Evolutionary conservation across 2,888 invertebrate genomes (phyloP).

Genomic region (Drosophila demipolita): DNA sequence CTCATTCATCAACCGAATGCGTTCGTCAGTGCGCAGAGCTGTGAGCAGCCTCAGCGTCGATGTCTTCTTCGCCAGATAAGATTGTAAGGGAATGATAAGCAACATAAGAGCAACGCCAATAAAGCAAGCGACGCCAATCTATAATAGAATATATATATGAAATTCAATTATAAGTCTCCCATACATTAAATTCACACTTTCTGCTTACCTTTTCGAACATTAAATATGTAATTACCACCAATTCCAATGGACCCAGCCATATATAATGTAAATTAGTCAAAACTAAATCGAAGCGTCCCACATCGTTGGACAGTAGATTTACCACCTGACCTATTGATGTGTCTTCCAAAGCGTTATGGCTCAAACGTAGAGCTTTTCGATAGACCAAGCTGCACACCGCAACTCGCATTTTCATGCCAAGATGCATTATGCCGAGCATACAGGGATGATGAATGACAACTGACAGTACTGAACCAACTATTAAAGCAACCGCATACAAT

Average conservation of each 20-base stretch:
- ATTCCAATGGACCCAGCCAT: slow-evolving; percentile 95
- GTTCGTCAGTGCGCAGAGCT: slow-evolving; percentile 94
- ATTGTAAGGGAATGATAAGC: slow-evolving; percentile 90
- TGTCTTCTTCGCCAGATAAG: slow-evolving; percentile 90
- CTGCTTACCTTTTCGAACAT: slow-evolving; percentile 88
- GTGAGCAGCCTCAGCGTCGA: slow-evolving; percentile 88
- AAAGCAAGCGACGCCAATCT: slow-evolving; percentile 86
- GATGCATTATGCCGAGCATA: slow-evolving; percentile 89
- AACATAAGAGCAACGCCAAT: slow-evolving; percentile 87
- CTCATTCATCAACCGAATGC: slow-evolving; percentile 96
- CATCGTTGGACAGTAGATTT: slow-evolving; percentile 97
- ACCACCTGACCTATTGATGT: slow-evolving; percentile 92
- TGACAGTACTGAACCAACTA: slow-evolving; percentile 90
- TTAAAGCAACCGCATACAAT: slow-evolving; percentile 90
- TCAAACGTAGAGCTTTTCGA: slow-evolving; percentile 88
- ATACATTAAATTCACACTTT: background rate
- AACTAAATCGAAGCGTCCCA: slow-evolving; percentile 88
- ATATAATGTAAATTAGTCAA: slow-evolving; percentile 95
- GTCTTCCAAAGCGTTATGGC: slow-evolving; percentile 90
- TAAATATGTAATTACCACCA: slow-evolving; percentile 91
- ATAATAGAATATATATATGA: background rate
- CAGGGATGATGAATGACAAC: slow-evolving; percentile 93
- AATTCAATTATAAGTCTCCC: background rate
- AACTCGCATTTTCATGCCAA: slow-evolving; percentile 89
- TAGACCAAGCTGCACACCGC: slow-evolving; percentile 90